Conservation (phyloP, 2,888 invertebrate species). For the Neuroscelio doddi region DNA sequence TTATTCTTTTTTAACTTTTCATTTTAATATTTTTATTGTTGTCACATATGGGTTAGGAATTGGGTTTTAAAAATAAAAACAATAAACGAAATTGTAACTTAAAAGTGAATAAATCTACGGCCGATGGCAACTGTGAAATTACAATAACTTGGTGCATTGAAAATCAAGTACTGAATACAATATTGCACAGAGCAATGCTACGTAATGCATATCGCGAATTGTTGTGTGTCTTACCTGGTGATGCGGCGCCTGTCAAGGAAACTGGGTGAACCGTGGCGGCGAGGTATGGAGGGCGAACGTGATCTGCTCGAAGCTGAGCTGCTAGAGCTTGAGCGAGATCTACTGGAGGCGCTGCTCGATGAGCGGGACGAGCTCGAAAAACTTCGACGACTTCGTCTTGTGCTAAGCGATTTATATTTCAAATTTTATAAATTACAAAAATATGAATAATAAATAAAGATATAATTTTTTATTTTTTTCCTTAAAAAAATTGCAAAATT, state of each 20-base stretch:
- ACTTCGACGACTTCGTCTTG: slow-evolving; percentile 65
- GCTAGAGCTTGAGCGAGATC: slow-evolving; percentile 73
- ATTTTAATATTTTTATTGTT: too few species aligned
- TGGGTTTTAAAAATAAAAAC: slow-evolving; percentile 25
- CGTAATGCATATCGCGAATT: not conserved
- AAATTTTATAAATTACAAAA: not conserved
- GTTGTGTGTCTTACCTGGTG: slow-evolving; percentile 82
- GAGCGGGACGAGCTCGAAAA: slow-evolving; percentile 68
- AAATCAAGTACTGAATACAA: slow-evolving; percentile 36
- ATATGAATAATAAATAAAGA: not conserved
- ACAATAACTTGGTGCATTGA: slow-evolving; percentile 53
- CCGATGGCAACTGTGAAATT: slow-evolving; percentile 49
- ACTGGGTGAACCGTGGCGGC: slow-evolving; percentile 94
- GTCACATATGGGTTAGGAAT: not conserved
- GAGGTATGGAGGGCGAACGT: slow-evolving; percentile 91
- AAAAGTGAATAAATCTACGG: slow-evolving; percentile 51
- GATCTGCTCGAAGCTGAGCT: slow-evolving; percentile 74
- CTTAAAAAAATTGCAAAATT: too few species aligned
- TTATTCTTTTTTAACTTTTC: too few species aligned
- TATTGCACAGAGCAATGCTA: slow-evolving; percentile 32
- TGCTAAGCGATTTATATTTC: slow-evolving; percentile 26
- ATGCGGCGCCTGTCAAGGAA: slow-evolving; percentile 94
- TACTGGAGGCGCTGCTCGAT: slow-evolving; percentile 75
- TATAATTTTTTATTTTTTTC: too few species aligned
- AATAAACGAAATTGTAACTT: slow-evolving; percentile 28